These are phyloP conservation scores for Trichacis sp. DNA, from an alignment of 2,888 invertebrate genomes.

Conservation along the genomic window DNA sequence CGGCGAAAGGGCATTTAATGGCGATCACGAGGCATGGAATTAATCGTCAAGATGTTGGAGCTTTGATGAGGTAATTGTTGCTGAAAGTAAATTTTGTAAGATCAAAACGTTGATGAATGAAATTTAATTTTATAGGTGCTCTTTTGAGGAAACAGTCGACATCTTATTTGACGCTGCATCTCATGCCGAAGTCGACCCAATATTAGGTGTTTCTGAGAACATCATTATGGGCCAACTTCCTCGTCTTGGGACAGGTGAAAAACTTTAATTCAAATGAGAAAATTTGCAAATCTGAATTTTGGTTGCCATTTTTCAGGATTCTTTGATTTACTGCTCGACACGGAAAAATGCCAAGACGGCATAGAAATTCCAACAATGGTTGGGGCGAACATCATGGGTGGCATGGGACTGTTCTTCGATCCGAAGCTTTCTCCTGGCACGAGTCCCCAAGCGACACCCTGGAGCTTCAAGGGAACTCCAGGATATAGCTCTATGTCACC, in stretches of 20 bases:
- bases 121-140: slow-evolving; percentile 76
- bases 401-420: slow-evolving; percentile 86
- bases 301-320: slow-evolving; percentile 75
- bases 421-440: slow-evolving; percentile 83
- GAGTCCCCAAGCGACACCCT: slow-evolving; percentile 94
- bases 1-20: slow-evolving; percentile 99
- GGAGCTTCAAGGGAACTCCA: slow-evolving; percentile 84
- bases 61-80: slow-evolving; percentile 84
- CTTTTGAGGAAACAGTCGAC: slow-evolving; percentile 99
- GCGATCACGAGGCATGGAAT: slow-evolving; percentile 99
- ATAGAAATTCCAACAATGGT: slow-evolving; percentile 92
- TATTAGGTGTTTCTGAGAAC: slow-evolving; percentile 99
- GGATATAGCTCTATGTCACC: slow-evolving; percentile 76
- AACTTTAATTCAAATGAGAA: too few species aligned
- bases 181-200: slow-evolving; percentile 97
- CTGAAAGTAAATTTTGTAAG: too few species aligned
- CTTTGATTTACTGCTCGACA: slow-evolving; percentile 96
- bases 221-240: slow-evolving; percentile 99
- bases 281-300: background rate
- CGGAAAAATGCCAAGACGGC: slow-evolving; percentile 98
- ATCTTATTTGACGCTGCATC: slow-evolving; percentile 98
- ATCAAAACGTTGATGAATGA: too few species aligned
- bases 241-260: slow-evolving; percentile 89
- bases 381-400: slow-evolving; percentile 79
- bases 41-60: slow-evolving; percentile 97